Evolutionary conservation across 1,140 invertebrate species (phyloP), one percentile per base, ranked within the genome.

Genomic region (Campoletis sonorensis): DNA sequence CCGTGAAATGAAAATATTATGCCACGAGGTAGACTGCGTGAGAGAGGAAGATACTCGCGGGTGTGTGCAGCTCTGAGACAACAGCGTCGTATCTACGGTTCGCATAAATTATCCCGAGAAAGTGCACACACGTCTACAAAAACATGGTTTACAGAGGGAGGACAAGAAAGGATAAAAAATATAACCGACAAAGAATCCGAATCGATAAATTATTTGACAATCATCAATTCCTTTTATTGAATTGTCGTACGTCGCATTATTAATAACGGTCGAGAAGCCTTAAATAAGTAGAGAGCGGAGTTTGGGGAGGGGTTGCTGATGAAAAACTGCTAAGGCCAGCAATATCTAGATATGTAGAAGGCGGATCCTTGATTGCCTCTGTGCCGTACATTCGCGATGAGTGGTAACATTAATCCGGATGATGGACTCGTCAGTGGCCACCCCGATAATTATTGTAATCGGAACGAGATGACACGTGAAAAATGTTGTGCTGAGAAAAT

Each of bases 1-100:
- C 83, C 88, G 85, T 88, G 86, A 88, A 89, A 89, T 89, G 86
- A 89, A 89, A 90, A 89, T 89, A 89, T 88, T 89, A 88, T 87
- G 80, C 82, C 82, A 85, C 49, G 80, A 79, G 68, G 82, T 81
- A 83, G 82, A 79, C 61, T 64, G 4, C 26, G 61, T 27, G 67
- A 33, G 67, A 33, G 13, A 33, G 30, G 15, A 70, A 30, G 67
- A 21, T 21, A 33, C 30, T 21, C 15, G 21, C 30, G 67, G 16
- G 67, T 30, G 67, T 70, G 51, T 45, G 54, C 54, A 37, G 37
- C 58, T 30, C 58, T 21, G 33, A 67, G 33, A 78, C 76, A 64
- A 67, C 76, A 37, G 18, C 73, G n/a, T 2, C 70, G 73, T 45
- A 77, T 77, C 51, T 61, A 75, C 68, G 79, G 82, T 82, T 79